Conservation (phyloP, 2,113 vertebrate species). For the Tretioscincus oriximinensis region DNA sequence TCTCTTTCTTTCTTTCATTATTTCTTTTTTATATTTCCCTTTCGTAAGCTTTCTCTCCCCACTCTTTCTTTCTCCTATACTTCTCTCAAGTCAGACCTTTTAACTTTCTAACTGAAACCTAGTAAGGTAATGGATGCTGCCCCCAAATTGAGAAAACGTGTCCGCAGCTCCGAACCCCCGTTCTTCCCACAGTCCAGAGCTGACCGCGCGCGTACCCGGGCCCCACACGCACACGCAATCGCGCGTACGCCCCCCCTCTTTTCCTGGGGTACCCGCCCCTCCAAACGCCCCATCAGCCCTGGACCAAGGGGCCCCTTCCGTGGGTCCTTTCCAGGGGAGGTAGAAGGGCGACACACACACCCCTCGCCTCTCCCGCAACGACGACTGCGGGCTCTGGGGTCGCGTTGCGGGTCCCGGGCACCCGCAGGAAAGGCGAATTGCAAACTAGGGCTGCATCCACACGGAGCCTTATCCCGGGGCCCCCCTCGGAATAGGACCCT, state of each 20-base stretch:
- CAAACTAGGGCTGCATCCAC: too few species aligned
- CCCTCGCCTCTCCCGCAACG: too few species aligned
- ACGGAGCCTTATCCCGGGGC: too few species aligned
- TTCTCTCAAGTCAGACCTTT: slow-evolving; percentile 16
- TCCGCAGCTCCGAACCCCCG: slow-evolving; percentile 47
- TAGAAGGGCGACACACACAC: too few species aligned
- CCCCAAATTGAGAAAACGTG: slow-evolving; percentile 72
- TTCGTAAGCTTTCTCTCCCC: background rate
- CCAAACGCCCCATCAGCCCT: slow-evolving; percentile 3
- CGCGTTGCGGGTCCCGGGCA: background rate
- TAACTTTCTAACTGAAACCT: slow-evolving; percentile 71
- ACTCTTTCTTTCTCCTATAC: slow-evolving; percentile 28
- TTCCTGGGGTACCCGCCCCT: slow-evolving; percentile 43
- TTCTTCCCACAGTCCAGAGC: slow-evolving; percentile 57
- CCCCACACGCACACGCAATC: slow-evolving; percentile 2
- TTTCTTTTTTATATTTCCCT: too few species aligned
- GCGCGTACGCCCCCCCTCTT: too few species aligned
- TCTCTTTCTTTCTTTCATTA: too few species aligned
- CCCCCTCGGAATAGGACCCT: too few species aligned
- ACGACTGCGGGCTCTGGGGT: too few species aligned
- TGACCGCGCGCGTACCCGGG: slow-evolving; percentile 54
- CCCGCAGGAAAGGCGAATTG: background rate
- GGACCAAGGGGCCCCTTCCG: background rate
- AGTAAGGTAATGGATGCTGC: slow-evolving; percentile 73
- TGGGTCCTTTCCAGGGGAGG: background rate